Evolutionary conservation across 1,140 invertebrate species (phyloP), one percentile per base, ranked within the genome.

Genomic region (Ruditapes philippinarum): DNA sequence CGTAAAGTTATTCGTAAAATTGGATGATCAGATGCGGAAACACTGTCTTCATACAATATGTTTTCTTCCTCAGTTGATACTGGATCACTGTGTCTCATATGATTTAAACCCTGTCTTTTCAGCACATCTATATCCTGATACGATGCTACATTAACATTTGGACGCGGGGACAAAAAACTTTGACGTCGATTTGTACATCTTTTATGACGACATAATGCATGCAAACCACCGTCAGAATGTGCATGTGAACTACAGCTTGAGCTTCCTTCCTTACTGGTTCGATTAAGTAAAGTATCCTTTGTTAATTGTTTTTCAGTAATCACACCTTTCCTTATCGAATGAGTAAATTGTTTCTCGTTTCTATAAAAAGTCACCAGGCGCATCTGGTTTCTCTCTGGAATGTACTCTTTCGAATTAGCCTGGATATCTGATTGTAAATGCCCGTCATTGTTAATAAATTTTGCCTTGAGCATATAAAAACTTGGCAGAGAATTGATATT

Each of bases 211-310:
- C 83, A 86, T 2, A 86, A 36, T 0, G 62, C 62, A 28, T 86
- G 83, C 4, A 86, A 45, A n/a, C 83, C 70, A 17, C 83, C 83
- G 83, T 86, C 83, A 25, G 83, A 86, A 86, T 86, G 83, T 38
- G 83, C 83, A 62, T 86, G 83, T 31, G 83, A 86, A 28, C 68
- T 86, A 45, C 83, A 74, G 14, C 28, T 70, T 40, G 83, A 76
- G 42, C 83, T 76, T 60, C 36, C 31, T 4, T 70, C 65, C 25
- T 60, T 54, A 40, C 83, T 86, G 36, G 83, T 86, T 5, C 70
- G 73, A n/a, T 86, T 86, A 14, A 86, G 19, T n/a, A 86, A 33
- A 2, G 83, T 86, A 12, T 86, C 83, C 31, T 36, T 22, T 25
- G 83, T 86, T 36, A 65, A 74, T 40, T 42, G 62, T 60, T 86